Conservation (phyloP, 1,140 invertebrate genomes). For the Cherax quadricarinatus region DNA sequence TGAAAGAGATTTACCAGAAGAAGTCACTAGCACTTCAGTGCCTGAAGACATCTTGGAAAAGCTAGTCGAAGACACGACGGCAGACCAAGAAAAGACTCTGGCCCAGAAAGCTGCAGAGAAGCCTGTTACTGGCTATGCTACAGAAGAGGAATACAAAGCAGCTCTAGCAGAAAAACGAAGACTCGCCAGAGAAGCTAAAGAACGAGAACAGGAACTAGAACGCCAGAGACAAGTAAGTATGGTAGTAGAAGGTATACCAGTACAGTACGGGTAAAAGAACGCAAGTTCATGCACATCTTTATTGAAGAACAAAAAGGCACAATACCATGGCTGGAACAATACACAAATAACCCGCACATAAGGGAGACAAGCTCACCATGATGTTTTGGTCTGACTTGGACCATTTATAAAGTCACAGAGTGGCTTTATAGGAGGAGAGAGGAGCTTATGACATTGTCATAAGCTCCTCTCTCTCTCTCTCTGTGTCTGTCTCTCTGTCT, state of each 20-base stretch:
- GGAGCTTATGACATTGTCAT: too few relatives aligned
- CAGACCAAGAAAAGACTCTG: slow-evolving; percentile 52
- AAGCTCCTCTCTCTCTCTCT: too few relatives aligned
- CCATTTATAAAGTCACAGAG: too few relatives aligned
- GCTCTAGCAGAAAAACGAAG: slow-evolving; percentile 90
- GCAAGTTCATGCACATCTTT: too few relatives aligned
- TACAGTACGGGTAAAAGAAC: too few relatives aligned
- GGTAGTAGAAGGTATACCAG: neutral
- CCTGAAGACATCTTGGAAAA: slow-evolving; percentile 26
- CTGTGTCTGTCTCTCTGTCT: too few relatives aligned
- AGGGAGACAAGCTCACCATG: too few relatives aligned
- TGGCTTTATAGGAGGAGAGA: too few relatives aligned
- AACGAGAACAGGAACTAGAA: slow-evolving; percentile 89
- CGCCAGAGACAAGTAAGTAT: slow-evolving; percentile 82
- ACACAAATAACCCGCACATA: too few relatives aligned
- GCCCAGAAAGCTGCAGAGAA: slow-evolving; percentile 66
- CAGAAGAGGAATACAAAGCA: slow-evolving; percentile 93
- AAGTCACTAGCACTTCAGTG: neutral
- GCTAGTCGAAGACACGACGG: slow-evolving; percentile 74
- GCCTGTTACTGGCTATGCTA: slow-evolving; percentile 70
- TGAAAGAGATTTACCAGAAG: neutral
- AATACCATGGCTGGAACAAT: too few relatives aligned
- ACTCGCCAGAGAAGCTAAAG: slow-evolving; percentile 89
- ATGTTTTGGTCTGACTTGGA: too few relatives aligned
- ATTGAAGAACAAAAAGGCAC: too few relatives aligned